Base-by-base conservation (phyloP, 2,888 invertebrate species). In the Eupithecia vulgata region DNA sequence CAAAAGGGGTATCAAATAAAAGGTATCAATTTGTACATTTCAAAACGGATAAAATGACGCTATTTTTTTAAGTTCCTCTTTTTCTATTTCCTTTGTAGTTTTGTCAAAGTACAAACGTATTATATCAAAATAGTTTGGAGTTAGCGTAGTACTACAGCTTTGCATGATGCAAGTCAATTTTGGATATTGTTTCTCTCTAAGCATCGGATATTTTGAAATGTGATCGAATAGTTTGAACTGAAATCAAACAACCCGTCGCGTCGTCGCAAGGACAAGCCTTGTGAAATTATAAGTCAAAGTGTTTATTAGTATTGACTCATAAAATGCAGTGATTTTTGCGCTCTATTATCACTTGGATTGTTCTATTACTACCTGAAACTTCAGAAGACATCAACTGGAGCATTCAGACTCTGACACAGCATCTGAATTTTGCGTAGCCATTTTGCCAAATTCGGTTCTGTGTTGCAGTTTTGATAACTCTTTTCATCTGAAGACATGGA, bases 381-480 rank as follows among this genome's bases (percentile, higher is more conserved):
- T 40, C 65, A 48, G 67, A 65, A 62, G 35, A 34, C 7, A 37
- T 57, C 17, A 57, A 45, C 15, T 59, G 62, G 5, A 52, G 48
- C 68, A 25, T 40, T 65, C 74, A 73, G 70, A 61, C 59, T 71
- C 75, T 71, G 69, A 59, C 40, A 75, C 76, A 62, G 21, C 25
- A 10, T 57, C n/a, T 72, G 80, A 73, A 77, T 77, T 70, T 76
- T 37, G 77, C 79, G 74, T 77, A 21, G 2, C 34, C 10, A 40
- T 30, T 25, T 37, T 15, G 77, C 79, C 75, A 79, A 80, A 80
- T 80, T 80, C 79, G 80, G 80, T 79, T 70, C 59, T 78, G 76
- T 73, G 76, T 71, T 71, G 72, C 76, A 75, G 69, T 65, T 70
- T 75, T 72, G 76, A 52, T 17, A 64, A 42, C 71, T 80, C 42